phyloP scores from a whole-genome alignment of 2,797 vertebrate genomes.

The Acropternis orthonyx region DNA sequence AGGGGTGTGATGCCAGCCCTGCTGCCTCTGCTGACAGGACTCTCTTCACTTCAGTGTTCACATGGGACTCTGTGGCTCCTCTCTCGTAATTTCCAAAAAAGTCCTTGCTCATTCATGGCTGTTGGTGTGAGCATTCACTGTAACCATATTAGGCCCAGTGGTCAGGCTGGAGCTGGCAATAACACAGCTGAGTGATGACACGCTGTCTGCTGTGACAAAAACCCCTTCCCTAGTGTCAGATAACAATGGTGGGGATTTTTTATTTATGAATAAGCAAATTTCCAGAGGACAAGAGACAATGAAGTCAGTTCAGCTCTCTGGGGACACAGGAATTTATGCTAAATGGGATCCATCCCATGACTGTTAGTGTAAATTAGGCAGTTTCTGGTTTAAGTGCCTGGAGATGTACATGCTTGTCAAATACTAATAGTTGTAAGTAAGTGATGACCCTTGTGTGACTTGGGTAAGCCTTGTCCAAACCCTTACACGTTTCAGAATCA shows the following conservation, averaged over 20 bases:
- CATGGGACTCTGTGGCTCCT: neutral
- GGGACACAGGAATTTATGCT: neutral
- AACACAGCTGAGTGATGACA: neutral
- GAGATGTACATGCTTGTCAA: slow-evolving; percentile 27
- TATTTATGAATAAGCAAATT: slow-evolving; percentile 22
- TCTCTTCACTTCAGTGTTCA: neutral
- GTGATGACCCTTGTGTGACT: slow-evolving; percentile 20
- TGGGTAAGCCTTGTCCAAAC: slow-evolving; percentile 7
- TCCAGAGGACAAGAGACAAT: neutral
- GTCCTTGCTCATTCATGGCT: neutral
- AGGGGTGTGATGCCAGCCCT: too few relatives aligned
- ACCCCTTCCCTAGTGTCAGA: neutral
- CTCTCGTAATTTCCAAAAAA: neutral
- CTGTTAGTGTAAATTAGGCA: neutral
- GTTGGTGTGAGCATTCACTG: neutral
- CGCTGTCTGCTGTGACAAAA: neutral
- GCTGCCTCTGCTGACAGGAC: neutral
- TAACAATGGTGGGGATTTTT: neutral
- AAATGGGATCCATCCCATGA: neutral
- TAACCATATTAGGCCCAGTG: neutral
- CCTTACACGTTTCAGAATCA: neutral
- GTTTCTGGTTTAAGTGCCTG: slow-evolving; percentile 21
- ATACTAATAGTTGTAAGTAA: slow-evolving; percentile 38
- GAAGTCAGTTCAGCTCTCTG: neutral
- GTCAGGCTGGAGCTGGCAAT: neutral